phyloP scores from a whole-genome alignment of 2,113 vertebrate genomes.

The Cariama cristata region DNA sequence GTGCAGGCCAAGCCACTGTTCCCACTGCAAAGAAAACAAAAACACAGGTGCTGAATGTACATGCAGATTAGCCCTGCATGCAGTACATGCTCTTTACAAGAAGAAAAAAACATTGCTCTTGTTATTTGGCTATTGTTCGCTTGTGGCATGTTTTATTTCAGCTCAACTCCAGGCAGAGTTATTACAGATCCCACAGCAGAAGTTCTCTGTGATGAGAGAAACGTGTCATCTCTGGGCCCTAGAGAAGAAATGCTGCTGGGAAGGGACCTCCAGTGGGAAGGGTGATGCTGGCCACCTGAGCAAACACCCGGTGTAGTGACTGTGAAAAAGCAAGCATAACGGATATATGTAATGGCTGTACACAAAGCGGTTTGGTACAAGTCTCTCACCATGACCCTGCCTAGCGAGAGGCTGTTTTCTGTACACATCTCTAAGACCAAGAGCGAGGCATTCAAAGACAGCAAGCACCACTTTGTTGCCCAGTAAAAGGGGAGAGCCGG shows the following conservation, averaged over 20 bases:
- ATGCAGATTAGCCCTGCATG: conserved; percentile 51
- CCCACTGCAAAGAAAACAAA: conserved; percentile 76
- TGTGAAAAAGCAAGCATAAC: not conserved
- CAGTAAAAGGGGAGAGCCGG: rapidly evolving
- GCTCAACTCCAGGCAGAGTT: conserved; percentile 13
- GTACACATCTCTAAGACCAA: rapidly evolving
- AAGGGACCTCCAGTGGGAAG: conserved; percentile 5
- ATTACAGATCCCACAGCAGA: not conserved
- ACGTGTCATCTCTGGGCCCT: not conserved
- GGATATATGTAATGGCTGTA: not conserved
- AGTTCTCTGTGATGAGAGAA: conserved; percentile 10
- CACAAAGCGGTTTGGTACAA: not conserved
- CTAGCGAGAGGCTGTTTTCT: not conserved
- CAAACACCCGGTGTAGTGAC: not conserved
- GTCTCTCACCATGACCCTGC: not conserved
- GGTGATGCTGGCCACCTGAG: conserved; percentile 54
- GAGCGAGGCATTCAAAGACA: not conserved
- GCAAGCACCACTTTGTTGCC: rapidly evolving
- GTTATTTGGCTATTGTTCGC: conserved; percentile 40
- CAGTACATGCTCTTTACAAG: conserved; percentile 62
- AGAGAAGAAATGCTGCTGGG: conserved; percentile 10
- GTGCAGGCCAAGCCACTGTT: conserved; percentile 64
- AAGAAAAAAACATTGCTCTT: conserved; percentile 36
- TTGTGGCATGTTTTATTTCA: conserved; percentile 35
- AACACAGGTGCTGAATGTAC: conserved; percentile 75